A percentile compares a stretch with the other conserved stretches of the same genome.
phyloP scores from a whole-genome alignment of 2,113 vertebrate species.

The Ictalurus punctatus region DNA sequence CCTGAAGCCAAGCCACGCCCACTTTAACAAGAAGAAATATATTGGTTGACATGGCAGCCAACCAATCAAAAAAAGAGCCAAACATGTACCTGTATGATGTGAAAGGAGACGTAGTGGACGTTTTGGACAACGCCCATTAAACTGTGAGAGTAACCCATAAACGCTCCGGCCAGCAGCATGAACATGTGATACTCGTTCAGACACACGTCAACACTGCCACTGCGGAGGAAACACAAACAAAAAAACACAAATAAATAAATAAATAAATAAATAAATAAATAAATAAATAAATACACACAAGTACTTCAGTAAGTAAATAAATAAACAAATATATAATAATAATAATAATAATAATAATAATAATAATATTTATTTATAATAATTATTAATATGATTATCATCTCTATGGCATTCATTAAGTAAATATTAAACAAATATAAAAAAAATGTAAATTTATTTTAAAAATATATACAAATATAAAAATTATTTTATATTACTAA shows the following conservation, averaged over 20 bases:
- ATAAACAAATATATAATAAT: too few relatives aligned
- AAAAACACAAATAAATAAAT: constrained; percentile 32
- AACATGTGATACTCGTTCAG: constrained; percentile 91
- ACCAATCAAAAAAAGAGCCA: background rate
- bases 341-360: too few relatives aligned
- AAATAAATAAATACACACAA: too few relatives aligned
- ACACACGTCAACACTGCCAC: constrained; percentile 70
- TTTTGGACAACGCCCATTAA: constrained; percentile 87
- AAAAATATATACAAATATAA: too few relatives aligned
- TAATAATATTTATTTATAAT: too few relatives aligned
- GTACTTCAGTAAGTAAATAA: too few relatives aligned
- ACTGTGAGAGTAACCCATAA: constrained; percentile 89
- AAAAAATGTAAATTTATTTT: too few relatives aligned
- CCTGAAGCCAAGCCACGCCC: background rate
- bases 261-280: background rate
- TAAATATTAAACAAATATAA: too few relatives aligned
- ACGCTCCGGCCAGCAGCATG: constrained; percentile 85
- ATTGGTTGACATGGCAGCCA: background rate
- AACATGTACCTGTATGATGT: constrained; percentile 81
- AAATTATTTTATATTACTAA: too few relatives aligned
- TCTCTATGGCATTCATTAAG: too few relatives aligned
- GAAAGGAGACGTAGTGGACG: constrained; percentile 91
- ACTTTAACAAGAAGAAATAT: background rate
- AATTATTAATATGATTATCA: too few relatives aligned
- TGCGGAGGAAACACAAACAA: background rate